Conservation (phyloP, 2,113 vertebrate species). For the Pterocles burchelli region DNA sequence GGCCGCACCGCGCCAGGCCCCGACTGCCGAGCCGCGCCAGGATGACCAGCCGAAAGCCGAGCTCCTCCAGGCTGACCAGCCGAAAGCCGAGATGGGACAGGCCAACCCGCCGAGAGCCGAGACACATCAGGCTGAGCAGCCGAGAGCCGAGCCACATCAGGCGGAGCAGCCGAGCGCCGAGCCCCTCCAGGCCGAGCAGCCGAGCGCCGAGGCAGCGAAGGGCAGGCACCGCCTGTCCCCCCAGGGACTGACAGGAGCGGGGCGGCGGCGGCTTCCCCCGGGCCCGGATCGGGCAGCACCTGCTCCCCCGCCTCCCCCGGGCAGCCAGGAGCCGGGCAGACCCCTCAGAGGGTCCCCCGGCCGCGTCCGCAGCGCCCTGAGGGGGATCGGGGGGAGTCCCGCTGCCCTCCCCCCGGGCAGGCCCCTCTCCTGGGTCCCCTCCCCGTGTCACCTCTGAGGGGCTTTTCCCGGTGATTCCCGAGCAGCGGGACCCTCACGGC, state of each 20-base stretch:
- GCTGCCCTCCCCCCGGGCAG: not conserved
- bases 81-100: not conserved
- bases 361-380: not conserved
- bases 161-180: not conserved
- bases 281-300: too few species aligned
- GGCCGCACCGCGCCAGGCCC: not conserved
- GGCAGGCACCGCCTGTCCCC: too few species aligned
- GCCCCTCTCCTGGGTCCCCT: not conserved
- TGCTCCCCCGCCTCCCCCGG: too few species aligned
- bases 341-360: too few species aligned
- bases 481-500: too few species aligned
- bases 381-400: too few species aligned
- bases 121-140: not conserved
- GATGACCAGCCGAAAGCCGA: not conserved
- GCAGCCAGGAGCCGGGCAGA: not conserved
- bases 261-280: fast-evolving
- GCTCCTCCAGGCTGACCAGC: not conserved
- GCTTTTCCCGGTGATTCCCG: not conserved
- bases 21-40: too few species aligned
- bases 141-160: too few species aligned
- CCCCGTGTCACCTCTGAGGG: fast-evolving
- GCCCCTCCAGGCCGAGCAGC: not conserved
- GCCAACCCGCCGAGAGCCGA: not conserved
- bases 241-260: not conserved
- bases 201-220: not conserved